phyloP scores from a whole-genome alignment of 2,888 invertebrate genomes.

The Melanchra persicariae region DNA sequence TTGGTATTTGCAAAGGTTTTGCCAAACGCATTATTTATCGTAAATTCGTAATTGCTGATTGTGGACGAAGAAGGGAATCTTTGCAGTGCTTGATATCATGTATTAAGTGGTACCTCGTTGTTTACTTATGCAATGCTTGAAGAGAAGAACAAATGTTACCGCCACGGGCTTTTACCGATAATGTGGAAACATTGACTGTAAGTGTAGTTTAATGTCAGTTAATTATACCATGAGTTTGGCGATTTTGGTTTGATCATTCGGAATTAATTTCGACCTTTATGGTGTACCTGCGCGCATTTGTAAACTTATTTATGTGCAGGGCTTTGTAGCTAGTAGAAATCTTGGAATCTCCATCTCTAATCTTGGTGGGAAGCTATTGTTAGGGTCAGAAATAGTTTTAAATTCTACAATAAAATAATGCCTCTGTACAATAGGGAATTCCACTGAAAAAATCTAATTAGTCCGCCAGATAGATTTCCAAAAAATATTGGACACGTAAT shows the following conservation, averaged over 20 bases:
- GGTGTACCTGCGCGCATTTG: too few relatives aligned
- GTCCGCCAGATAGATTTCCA: too few relatives aligned
- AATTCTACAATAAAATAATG: too few relatives aligned
- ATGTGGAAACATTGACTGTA: slow-evolving; percentile 39
- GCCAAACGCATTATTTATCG: slow-evolving; percentile 86
- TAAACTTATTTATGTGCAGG: background rate
- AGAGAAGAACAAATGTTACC: slow-evolving; percentile 23
- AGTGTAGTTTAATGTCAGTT: slow-evolving; percentile 17
- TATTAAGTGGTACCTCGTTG: slow-evolving; percentile 76
- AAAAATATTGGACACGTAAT: too few relatives aligned
- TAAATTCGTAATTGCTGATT: slow-evolving; percentile 86
- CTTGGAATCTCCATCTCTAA: too few relatives aligned
- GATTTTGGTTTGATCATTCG: background rate
- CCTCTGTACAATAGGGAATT: too few relatives aligned
- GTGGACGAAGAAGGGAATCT: slow-evolving; percentile 77
- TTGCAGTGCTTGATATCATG: slow-evolving; percentile 78
- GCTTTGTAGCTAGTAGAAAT: too few relatives aligned
- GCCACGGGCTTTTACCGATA: slow-evolving; percentile 45
- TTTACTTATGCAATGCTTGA: slow-evolving; percentile 60
- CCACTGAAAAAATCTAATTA: too few relatives aligned
- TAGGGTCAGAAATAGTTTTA: too few relatives aligned
- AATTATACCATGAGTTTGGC: slow-evolving; percentile 21
- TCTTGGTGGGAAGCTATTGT: too few relatives aligned
- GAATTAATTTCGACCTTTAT: too few relatives aligned
- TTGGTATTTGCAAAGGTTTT: slow-evolving; percentile 57